Conservation (phyloP, 2,113 vertebrate genomes). For the Rynchops niger region DNA sequence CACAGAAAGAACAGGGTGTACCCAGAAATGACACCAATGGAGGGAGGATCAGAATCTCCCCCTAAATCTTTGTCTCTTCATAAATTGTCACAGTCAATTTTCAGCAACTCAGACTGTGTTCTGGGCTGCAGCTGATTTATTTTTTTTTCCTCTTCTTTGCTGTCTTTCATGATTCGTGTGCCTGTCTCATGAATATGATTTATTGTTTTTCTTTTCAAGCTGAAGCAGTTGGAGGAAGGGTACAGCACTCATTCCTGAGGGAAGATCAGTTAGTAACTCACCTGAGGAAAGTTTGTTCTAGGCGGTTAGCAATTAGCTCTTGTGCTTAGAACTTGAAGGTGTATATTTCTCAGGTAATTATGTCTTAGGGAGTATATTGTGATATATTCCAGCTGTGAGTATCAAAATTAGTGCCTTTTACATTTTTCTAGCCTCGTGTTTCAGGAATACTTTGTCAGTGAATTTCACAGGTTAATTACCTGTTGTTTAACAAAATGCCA, state of each 20-base stretch:
- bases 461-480: neutral
- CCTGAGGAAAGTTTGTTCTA: neutral
- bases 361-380: neutral
- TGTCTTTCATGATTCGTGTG: neutral
- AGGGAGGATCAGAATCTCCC: neutral
- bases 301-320: neutral
- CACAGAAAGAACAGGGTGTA: neutral
- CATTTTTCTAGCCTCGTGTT: neutral
- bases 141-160: neutral
- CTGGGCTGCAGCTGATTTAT: neutral
- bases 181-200: neutral
- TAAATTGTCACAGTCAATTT: neutral
- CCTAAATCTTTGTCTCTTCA: neutral
- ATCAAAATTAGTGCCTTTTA: neutral
- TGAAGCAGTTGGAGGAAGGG: neutral
- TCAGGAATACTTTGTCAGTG: neutral
- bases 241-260: neutral
- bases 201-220: neutral
- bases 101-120: neutral
- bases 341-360: neutral
- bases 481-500: neutral
- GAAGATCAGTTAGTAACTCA: neutral
- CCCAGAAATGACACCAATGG: neutral
- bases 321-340: neutral
- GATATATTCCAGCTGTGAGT: neutral